A percentile compares a stretch with the other conserved stretches of the same genome.
phyloP scores from a whole-genome alignment of 2,113 vertebrate species.

The Chaenocephalus aceratus region DNA sequence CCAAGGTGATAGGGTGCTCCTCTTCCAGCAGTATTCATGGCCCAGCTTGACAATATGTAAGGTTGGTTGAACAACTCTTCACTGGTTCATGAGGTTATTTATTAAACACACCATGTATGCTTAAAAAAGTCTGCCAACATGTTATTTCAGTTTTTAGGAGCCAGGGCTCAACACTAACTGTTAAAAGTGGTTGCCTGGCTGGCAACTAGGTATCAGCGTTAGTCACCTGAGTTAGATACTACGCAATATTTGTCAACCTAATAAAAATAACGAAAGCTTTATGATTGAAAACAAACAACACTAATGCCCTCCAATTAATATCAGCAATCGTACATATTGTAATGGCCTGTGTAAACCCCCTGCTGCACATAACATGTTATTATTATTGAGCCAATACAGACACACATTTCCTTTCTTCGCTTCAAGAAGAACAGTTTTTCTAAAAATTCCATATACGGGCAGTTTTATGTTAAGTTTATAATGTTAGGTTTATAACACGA shows the following conservation, averaged over 20 bases:
- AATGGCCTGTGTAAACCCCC: not conserved
- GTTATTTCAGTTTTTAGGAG: not conserved
- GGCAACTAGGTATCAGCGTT: not conserved
- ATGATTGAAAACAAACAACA: not conserved
- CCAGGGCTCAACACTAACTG: not conserved
- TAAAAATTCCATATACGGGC: not conserved
- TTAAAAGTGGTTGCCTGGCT: not conserved
- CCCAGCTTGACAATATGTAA: not conserved
- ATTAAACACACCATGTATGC: not conserved
- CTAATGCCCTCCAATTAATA: not conserved
- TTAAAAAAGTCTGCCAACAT: not conserved
- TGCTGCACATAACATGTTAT: constrained; percentile 5
- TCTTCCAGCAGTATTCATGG: not conserved
- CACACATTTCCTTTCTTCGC: not conserved
- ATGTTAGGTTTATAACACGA: not conserved
- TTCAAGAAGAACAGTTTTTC: no score
- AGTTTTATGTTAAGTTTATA: not conserved
- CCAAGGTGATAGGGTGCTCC: not conserved
- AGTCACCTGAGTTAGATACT: not conserved
- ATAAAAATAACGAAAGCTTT: not conserved
- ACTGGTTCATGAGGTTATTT: not conserved
- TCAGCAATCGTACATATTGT: constrained; percentile 1
- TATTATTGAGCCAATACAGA: not conserved
- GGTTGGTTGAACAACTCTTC: not conserved
- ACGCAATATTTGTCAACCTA: not conserved